Percentiles rank a stretch among this genome's conserved stretches.
Evolutionary conservation across 1,140 invertebrate species (phyloP).

Genomic region (Zelostemma sp.): DNA sequence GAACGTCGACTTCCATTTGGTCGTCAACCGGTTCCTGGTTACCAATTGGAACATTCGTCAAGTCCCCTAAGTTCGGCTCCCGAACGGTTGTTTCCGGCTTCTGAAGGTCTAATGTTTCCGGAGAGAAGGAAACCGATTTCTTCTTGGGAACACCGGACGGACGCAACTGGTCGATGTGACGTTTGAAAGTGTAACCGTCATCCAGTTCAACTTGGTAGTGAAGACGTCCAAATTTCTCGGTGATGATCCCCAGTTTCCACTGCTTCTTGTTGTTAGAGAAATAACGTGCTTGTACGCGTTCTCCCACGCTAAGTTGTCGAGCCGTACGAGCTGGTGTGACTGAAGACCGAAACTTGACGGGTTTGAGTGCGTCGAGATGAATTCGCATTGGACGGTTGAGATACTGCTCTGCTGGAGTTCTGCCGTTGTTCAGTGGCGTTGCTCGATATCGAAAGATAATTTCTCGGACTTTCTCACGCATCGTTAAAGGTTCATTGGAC

Average conservation of each 20-base stretch:
- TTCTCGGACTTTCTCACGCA: slow-evolving; percentile 29
- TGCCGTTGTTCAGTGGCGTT: slow-evolving; percentile 27
- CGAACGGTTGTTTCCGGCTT: too few species aligned
- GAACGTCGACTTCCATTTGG: too few species aligned
- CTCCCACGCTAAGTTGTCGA: slow-evolving; percentile 23
- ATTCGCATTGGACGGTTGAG: slow-evolving; percentile 20
- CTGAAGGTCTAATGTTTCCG: too few species aligned
- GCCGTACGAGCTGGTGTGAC: too few species aligned
- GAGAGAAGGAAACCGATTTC: too few species aligned
- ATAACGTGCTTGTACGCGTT: slow-evolving; percentile 19
- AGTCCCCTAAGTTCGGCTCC: too few species aligned
- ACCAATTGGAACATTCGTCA: too few species aligned
- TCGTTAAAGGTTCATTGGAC: slow-evolving; percentile 16
- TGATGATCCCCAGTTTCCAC: slow-evolving; percentile 27
- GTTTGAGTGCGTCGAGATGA: slow-evolving; percentile 19
- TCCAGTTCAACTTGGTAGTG: slow-evolving; percentile 41
- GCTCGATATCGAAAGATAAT: slow-evolving; percentile 45
- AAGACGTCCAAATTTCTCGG: slow-evolving; percentile 24
- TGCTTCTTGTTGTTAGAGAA: slow-evolving; percentile 14
- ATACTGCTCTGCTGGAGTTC: slow-evolving; percentile 25
- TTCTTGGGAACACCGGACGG: not conserved
- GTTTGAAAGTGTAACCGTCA: slow-evolving; percentile 30
- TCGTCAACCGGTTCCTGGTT: too few species aligned
- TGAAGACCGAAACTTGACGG: slow-evolving; percentile 2
- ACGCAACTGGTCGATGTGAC: slow-evolving; percentile 39